Evolutionary conservation across 2,113 vertebrate species (phyloP), one percentile per base, ranked within the genome.

Genomic region (Clinocottus analis): DNA sequence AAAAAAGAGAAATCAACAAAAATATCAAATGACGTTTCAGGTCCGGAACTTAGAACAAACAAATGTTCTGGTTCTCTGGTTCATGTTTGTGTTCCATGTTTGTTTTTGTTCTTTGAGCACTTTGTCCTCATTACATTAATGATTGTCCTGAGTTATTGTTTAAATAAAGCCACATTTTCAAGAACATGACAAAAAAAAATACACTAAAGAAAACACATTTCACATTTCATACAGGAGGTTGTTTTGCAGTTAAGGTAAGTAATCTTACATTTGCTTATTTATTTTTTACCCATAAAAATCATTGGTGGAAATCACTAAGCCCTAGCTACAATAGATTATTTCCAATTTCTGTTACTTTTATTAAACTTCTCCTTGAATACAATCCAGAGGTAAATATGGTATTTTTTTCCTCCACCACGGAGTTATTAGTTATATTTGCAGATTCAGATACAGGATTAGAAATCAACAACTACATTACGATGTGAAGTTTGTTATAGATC

Each of bases 211-310:
- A 74, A 78, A 74, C 58, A 77, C 0, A 13, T 1, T 13, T 23
- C 10, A 45, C 56, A 55, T 72, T 66, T 60, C 33, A 77, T 35
- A 12, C 25, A 37, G n/a, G 16, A 53, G 6, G 21, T 49, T 37
- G 35, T 25, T 55, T 45, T 41, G 37, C 35, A 10, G 21, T 37
- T 11, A 29, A 77, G 80, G 80, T 77, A 73, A 17, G 70, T 29
- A 4, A 6, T 49, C 1, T 77, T 59, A 3, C 7, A 14, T 69
- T 27, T 62, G 0, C 53, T 35, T n/a, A 4, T 29, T 23, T 7
- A 5, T 6, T 33, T 3, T 8, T 23, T 7, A 61, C 11, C 31
- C 3, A 3, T 47, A 5, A 33, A 19, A 51, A 21, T 33, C 19
- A n/a, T 45, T 49, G 45, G 11, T 23, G 1, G 19, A 35, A 51